Evolutionary conservation across 2,888 invertebrate species (phyloP).

Genomic region (Eristalis tenax): DNA sequence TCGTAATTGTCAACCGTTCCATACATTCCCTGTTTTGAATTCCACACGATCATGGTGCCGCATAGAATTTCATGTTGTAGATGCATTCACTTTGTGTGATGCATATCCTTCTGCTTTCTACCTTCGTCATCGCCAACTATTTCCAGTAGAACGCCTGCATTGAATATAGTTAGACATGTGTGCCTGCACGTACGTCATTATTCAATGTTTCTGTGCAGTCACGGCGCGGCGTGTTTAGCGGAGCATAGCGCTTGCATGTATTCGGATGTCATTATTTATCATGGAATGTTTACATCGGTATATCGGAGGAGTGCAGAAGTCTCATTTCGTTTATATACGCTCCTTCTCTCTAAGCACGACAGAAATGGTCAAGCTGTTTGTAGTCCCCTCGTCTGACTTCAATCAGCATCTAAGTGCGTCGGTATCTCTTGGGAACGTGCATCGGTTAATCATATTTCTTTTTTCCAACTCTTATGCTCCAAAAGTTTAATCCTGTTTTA

Average conservation of each 20-base stretch:
- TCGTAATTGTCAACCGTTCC: constrained; percentile 12
- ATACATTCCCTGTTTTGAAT: background rate
- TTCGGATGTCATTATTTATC: constrained; percentile 62
- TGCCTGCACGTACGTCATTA: constrained; percentile 43
- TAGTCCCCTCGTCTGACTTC: background rate
- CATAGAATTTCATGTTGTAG: constrained; percentile 16
- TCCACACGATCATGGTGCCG: constrained; percentile 13
- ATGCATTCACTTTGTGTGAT: constrained; percentile 26
- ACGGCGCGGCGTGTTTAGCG: constrained; percentile 52
- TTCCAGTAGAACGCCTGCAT: constrained; percentile 58
- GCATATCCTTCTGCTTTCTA: constrained; percentile 15
- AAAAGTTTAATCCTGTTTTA: constrained; percentile 14
- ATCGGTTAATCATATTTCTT: background rate
- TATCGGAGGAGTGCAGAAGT: constrained; percentile 31
- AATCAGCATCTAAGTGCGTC: background rate
- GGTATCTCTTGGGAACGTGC: background rate
- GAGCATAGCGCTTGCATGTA: constrained; percentile 52
- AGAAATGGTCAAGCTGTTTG: background rate
- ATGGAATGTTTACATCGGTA: constrained; percentile 38
- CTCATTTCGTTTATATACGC: constrained; percentile 27
- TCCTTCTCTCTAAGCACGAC: background rate
- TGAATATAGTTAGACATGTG: constrained; percentile 41
- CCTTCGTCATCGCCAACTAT: constrained; percentile 14
- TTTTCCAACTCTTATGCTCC: background rate
- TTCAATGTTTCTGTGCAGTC: constrained; percentile 27